These are phyloP conservation scores for Poecilia velifera DNA, from an alignment of 2,797 vertebrate genomes.

Conservation along the genomic window DNA sequence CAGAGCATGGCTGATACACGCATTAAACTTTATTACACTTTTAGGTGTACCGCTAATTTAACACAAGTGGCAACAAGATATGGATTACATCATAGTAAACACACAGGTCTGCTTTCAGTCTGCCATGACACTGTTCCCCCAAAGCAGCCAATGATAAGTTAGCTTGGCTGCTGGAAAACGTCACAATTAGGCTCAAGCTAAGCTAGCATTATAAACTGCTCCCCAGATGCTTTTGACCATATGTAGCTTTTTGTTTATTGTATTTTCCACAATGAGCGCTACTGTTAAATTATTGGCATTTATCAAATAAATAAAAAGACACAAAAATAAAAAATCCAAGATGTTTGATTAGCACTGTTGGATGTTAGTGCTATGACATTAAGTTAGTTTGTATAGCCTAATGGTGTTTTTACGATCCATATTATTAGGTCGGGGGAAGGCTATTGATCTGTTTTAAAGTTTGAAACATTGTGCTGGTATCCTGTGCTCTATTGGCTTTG, in stretches of 20 bases:
- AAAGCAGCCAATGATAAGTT: not conserved
- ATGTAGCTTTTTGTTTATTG: not conserved
- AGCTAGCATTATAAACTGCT: not conserved
- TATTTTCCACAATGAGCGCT: not conserved
- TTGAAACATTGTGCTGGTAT: not conserved
- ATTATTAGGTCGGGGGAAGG: not conserved
- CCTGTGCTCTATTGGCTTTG: not conserved
- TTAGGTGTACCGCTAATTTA: slow-evolving; percentile 6
- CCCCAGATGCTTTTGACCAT: not conserved
- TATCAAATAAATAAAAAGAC: not conserved
- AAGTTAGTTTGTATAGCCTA: not conserved
- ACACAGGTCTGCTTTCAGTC: slow-evolving; percentile 3
- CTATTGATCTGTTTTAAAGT: not conserved
- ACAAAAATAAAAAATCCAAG: no score
- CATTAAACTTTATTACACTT: slow-evolving; percentile 9
- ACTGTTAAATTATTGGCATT: not conserved
- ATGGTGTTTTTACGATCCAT: not conserved
- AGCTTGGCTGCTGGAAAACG: slow-evolving; percentile 4
- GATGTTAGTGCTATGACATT: not conserved
- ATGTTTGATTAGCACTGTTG: not conserved
- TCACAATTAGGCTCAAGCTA: slow-evolving; percentile 7
- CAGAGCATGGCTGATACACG: slow-evolving; percentile 7
- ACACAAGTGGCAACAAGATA: not conserved
- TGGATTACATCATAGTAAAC: slow-evolving; percentile 12
- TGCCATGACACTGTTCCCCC: not conserved